phyloP scores from a whole-genome alignment of 2,797 vertebrate species.

The Bovichtus diacanthus region DNA sequence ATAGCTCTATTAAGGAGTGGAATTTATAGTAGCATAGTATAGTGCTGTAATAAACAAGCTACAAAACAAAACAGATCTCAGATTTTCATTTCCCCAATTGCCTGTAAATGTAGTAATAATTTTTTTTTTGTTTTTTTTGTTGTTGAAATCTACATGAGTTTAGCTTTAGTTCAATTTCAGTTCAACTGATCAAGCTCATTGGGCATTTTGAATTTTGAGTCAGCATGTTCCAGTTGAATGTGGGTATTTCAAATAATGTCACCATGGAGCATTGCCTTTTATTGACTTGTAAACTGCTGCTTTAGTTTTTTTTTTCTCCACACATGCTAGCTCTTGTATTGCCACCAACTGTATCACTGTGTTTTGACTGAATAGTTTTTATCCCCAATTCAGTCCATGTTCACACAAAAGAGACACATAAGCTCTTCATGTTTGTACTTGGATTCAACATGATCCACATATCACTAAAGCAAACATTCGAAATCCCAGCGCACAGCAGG shows the following conservation, averaged over 20 bases:
- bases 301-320: neutral
- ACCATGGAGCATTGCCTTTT: neutral
- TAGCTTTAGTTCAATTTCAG: neutral
- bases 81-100: neutral
- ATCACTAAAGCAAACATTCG: too few species aligned
- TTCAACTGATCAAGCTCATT: neutral
- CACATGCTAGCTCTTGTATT: neutral
- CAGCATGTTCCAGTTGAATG: neutral
- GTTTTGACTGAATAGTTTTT: neutral
- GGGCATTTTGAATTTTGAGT: neutral
- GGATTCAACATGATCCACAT: neutral
- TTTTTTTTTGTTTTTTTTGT: neutral
- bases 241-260: neutral
- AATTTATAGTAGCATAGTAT: neutral
- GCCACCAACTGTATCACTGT: neutral
- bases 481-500: too few species aligned
- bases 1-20: slow-evolving; percentile 3
- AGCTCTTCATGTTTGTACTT: neutral
- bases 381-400: neutral
- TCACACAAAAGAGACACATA: neutral
- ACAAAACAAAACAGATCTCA: neutral
- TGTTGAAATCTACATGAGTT: too few species aligned
- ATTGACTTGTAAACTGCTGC: neutral
- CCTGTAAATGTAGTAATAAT: neutral
- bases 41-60: neutral